A percentile compares a stretch with the other conserved stretches of the same genome.
Conservation (phyloP, 1,140 invertebrate genomes). For the Bicyclus anynana region DNA sequence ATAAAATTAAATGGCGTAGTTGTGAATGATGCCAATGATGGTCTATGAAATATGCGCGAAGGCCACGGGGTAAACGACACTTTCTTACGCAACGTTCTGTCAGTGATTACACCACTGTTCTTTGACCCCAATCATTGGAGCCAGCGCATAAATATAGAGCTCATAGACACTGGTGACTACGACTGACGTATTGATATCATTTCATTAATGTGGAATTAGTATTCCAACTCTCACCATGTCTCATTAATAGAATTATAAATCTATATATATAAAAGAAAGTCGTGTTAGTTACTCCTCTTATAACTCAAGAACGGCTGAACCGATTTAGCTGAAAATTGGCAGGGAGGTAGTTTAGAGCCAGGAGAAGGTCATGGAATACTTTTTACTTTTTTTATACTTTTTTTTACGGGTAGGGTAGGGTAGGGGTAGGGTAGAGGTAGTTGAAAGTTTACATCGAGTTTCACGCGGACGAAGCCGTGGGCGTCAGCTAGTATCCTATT, state of each 20-base stretch:
- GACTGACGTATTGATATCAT: constrained; percentile 12
- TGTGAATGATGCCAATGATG: constrained; percentile 32
- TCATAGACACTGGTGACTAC: constrained; percentile 11
- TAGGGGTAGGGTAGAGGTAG: neutral
- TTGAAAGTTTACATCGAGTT: neutral
- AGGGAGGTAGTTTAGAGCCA: no score
- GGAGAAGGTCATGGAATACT: no score
- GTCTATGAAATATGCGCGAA: constrained; percentile 52
- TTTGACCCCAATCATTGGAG: constrained; percentile 11
- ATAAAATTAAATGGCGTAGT: constrained; percentile 10
- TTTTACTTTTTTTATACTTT: no score
- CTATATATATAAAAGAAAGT: no score
- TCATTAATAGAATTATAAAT: no score
- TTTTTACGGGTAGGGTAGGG: no score
- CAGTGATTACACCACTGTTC: constrained; percentile 29
- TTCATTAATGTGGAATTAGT: constrained; percentile 18
- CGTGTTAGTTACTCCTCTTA: no score
- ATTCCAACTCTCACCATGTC: constrained; percentile 17
- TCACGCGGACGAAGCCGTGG: no score
- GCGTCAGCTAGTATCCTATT: no score
- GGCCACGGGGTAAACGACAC: constrained; percentile 69
- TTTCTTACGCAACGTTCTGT: constrained; percentile 51
- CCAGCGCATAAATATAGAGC: constrained; percentile 4
- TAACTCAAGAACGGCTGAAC: no score
- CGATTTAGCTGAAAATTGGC: no score